Evolutionary conservation across 1,140 invertebrate genomes (phyloP).

Genomic region (Callitettix versicolor): DNA sequence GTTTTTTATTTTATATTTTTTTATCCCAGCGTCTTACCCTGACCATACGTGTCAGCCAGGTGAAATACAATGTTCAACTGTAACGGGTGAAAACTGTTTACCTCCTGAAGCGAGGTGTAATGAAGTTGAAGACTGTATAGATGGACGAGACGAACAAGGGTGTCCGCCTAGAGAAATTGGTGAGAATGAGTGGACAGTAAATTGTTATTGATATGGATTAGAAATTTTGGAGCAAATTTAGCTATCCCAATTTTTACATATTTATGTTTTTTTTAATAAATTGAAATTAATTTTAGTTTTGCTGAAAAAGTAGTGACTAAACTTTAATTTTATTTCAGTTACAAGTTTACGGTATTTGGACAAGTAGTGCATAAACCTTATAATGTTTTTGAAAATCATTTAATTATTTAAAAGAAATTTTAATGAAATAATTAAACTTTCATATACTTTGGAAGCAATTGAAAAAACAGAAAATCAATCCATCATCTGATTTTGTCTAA

Average conservation of each 20-base stretch:
- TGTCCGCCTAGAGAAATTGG: constrained; percentile 22
- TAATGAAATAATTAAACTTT: too few relatives aligned
- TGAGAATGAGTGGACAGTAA: background rate
- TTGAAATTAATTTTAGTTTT: background rate
- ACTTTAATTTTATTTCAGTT: background rate
- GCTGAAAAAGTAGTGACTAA: background rate
- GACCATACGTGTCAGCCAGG: constrained; percentile 11
- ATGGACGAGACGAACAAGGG: constrained; percentile 39
- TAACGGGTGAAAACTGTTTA: constrained; percentile 41
- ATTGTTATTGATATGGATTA: background rate
- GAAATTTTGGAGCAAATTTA: background rate
- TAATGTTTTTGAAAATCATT: too few relatives aligned
- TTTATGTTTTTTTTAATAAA: background rate
- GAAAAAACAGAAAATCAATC: too few relatives aligned
- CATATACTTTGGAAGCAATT: too few relatives aligned
- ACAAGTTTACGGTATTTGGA: background rate
- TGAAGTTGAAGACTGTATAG: constrained; percentile 37
- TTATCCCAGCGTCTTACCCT: constrained; percentile 13
- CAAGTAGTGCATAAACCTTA: too few relatives aligned
- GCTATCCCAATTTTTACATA: background rate
- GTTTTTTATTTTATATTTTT: constrained; percentile 17
- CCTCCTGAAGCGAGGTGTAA: constrained; percentile 37
- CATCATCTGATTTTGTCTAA: too few relatives aligned
- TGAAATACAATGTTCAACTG: constrained; percentile 19
- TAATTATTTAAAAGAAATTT: too few relatives aligned